Conservation (phyloP, 2,113 vertebrate genomes). For the Calidris pugnax region DNA sequence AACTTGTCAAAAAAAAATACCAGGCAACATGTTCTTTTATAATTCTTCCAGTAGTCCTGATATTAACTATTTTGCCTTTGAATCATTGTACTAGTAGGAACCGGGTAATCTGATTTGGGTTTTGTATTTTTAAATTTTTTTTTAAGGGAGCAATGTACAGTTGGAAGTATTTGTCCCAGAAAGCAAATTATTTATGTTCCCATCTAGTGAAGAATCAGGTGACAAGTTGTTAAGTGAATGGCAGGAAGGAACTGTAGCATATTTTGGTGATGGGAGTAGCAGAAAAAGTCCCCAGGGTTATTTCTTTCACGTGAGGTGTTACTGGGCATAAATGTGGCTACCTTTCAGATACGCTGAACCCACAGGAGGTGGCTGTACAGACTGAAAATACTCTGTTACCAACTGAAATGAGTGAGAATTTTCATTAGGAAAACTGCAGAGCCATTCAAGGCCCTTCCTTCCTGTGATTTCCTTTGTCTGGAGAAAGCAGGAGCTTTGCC, state of each 20-base stretch:
- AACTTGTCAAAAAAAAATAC: background rate
- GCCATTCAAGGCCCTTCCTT: background rate
- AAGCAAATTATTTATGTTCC: background rate
- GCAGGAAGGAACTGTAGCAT: background rate
- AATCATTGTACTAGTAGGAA: background rate
- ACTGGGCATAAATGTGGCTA: background rate
- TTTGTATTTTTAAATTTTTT: background rate
- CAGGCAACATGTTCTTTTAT: background rate
- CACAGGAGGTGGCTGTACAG: background rate
- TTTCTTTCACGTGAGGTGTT: background rate
- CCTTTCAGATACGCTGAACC: background rate
- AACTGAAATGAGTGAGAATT: background rate
- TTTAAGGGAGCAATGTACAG: no score
- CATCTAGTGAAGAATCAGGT: background rate
- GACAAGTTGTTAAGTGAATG: background rate
- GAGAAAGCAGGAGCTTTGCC: background rate
- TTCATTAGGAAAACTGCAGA: accelerated
- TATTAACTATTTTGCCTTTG: background rate
- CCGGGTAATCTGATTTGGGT: background rate
- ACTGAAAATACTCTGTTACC: background rate
- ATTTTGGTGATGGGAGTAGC: background rate
- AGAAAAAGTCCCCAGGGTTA: background rate
- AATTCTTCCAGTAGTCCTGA: background rate
- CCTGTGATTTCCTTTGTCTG: background rate
- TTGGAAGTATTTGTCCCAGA: background rate